phyloP scores from a whole-genome alignment of 2,113 vertebrate genomes.

The Gopherus flavomarginatus region DNA sequence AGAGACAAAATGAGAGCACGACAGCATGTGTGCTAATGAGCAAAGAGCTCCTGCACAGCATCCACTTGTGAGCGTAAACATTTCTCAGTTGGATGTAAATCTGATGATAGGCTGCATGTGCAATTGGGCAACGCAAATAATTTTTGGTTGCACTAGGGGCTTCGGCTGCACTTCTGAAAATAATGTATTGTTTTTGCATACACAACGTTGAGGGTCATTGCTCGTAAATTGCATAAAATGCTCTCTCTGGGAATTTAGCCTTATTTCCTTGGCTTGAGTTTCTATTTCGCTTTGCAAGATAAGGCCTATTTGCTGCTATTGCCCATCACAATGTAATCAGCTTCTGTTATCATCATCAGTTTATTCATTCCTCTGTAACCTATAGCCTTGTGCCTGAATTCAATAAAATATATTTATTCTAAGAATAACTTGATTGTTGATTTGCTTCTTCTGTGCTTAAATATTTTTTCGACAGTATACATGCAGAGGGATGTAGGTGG shows the following conservation, averaged over 20 bases:
- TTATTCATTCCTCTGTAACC: slow-evolving; percentile 63
- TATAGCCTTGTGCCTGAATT: slow-evolving; percentile 20
- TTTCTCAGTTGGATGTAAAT: slow-evolving; percentile 37
- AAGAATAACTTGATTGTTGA: slow-evolving; percentile 49
- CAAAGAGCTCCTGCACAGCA: neutral
- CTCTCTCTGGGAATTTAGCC: slow-evolving; percentile 40
- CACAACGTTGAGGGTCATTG: slow-evolving; percentile 73
- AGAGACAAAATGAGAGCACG: neutral
- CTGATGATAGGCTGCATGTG: slow-evolving; percentile 24
- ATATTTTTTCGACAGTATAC: neutral
- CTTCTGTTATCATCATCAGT: slow-evolving; percentile 53
- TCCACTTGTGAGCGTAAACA: neutral
- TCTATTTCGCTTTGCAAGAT: slow-evolving; percentile 61
- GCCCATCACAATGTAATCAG: slow-evolving; percentile 70
- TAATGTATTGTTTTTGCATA: slow-evolving; percentile 56
- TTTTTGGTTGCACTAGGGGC: slow-evolving; percentile 10
- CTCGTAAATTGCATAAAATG: slow-evolving; percentile 45
- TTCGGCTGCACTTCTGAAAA: slow-evolving; percentile 36
- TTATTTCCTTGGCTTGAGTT: slow-evolving; percentile 63
- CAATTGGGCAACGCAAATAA: slow-evolving; percentile 60
- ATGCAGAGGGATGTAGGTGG: neutral
- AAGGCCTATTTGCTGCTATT: slow-evolving; percentile 67
- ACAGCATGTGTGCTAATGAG: neutral
- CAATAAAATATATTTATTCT: slow-evolving; percentile 34
- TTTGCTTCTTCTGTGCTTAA: neutral